These are phyloP conservation scores for Chrysopilus asiliformis DNA, from an alignment of 2,888 invertebrate genomes.

Conservation along the genomic window DNA sequence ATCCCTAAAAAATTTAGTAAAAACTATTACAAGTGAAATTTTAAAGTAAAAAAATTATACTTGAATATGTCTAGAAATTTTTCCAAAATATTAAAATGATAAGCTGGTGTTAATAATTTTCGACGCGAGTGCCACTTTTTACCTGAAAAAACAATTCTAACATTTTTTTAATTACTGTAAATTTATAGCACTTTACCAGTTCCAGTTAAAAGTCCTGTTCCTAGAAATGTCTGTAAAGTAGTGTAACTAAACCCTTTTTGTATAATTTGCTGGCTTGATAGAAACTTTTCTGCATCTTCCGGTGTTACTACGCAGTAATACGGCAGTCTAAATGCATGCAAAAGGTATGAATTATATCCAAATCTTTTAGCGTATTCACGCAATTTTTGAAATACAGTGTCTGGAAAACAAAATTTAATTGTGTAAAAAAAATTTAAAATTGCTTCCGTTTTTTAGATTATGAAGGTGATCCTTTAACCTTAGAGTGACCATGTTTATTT, in stretches of 20 bases:
- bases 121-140: constrained; percentile 51
- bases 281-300: constrained; percentile 40
- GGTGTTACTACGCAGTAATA: constrained; percentile 35
- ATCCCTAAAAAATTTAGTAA: constrained; percentile 44
- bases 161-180: constrained; percentile 37
- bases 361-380: constrained; percentile 22
- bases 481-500: too few species aligned
- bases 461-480: too few species aligned
- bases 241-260: constrained; percentile 39
- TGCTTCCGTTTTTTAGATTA: too few species aligned
- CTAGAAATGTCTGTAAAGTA: constrained; percentile 38
- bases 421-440: too few species aligned
- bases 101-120: constrained; percentile 61
- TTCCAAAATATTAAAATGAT: constrained; percentile 65
- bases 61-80: constrained; percentile 58
- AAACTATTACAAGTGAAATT: constrained; percentile 22
- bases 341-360: constrained; percentile 26
- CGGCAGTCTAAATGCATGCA: constrained; percentile 24
- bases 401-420: too few species aligned
- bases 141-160: constrained; percentile 18
- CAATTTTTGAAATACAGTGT: too few species aligned
- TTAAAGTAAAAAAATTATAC: constrained; percentile 11
- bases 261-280: constrained; percentile 39
- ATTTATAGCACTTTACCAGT: constrained; percentile 44
- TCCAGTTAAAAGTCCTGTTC: constrained; percentile 39